Evolutionary conservation across 2,888 invertebrate genomes (phyloP), one percentile per base, ranked within the genome.

Genomic region (Onchidella celtica): DNA sequence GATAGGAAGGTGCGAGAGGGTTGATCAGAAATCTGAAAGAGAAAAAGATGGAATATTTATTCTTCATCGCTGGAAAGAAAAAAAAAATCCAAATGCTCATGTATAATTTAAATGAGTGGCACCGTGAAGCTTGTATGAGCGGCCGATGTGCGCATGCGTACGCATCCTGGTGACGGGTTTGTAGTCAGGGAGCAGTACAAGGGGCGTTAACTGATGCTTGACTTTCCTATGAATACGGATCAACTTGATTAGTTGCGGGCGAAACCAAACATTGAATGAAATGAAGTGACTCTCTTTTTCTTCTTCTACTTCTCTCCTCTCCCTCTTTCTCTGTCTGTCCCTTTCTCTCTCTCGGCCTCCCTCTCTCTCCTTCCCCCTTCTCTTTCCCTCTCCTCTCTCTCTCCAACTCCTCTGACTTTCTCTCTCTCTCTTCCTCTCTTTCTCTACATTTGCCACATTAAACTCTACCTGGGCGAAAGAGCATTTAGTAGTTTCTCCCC

Each of bases 191-290:
- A 73, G n/a, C 24, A 9, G 29, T 57, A 14, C 2, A 2, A 21
- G 32, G 29, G 2, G 29, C 32, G 55, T 70, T 59, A 74, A 27
- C 61, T 61, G 74, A 36, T 74, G 61, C 59, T 61, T 38, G 74
- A 74, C 59, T 61, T 74, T 70, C 55, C 70, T 29, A 55, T 70
- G 70, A 70, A 47, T 70, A 55, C 14, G 21, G 55, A 70, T 29
- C 47, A 29, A 29, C 55, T 21, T 55, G 70, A 70, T 70, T 55
- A 70, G 70, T 55, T 21, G 29, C 14, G 14, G 3, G 21, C 4
- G 14, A 32, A 21, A 47, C 17, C 70, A 55, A 55, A 55, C 32
- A 32, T 55, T 55, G 55, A 47, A 32, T 29, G 59, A 72, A 17
- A 32, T 24, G 34, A 1, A n/a, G 3, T 0, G 1, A 17, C 11